Base-by-base conservation (phyloP, 2,888 invertebrate species). In the Archips crataeganus region DNA sequence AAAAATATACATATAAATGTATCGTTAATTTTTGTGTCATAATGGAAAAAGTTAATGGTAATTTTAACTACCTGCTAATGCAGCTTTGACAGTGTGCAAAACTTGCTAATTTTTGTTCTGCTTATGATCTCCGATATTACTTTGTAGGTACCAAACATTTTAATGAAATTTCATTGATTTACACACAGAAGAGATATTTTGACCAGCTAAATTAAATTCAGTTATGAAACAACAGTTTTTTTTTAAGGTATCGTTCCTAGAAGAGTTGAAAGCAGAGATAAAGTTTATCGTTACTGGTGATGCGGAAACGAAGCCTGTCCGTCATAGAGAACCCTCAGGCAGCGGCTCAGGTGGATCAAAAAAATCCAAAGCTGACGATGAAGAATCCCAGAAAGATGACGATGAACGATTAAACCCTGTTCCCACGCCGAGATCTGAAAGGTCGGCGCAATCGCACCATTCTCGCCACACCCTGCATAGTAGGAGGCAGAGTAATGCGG, bases 281-380 rank as follows among this genome's bases (percentile, higher is more conserved):
- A 95, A 95, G 80, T 97, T 98, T 83, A 95, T 97, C 47, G 84
- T 96, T 0, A 95, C 96, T 82, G 97, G 97, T 80, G 96, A 96
- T 71, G 96, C 96, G 42, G 96, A 96, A 62, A 95, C 96, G 0
- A 97, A 97, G 81, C 96, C 96, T 1, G 95, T 97, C 0, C 94
- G 95, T 68, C 96, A 95, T 74, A 88, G 91, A 63, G 92, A 91
- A 75, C 84, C 90, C 0, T 87, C 87, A 3, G 84, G 84, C 4
- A 89, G 89, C 75, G 88, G 90, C 6, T 92, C 92, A 0, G 84
- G 84, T 3, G 83, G 83, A 47, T 87, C 91, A 0, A 88, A 87
- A 57, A 83, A 86, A 60, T 83, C 81, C 15, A 86, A 87, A 32
- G 79, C 78, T n/a, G 86, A 86, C 10, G 86, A 88, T 6, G 81